Evolutionary conservation across 2,113 vertebrate species (phyloP), one percentile per base, ranked within the genome.

Genomic region (Centrocercus urophasianus): DNA sequence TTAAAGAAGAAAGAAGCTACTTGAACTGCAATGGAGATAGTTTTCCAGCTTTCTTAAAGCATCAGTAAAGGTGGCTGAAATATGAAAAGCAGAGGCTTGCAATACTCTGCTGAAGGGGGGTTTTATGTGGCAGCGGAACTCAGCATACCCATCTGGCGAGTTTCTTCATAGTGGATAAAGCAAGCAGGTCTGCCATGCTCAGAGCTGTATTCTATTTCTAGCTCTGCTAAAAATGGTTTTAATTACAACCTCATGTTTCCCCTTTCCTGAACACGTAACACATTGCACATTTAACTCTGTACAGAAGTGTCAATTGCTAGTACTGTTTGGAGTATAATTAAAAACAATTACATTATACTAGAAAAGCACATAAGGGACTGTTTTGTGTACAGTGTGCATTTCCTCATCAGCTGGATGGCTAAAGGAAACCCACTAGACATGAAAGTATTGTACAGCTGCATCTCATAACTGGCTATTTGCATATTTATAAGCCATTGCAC

Each of bases 201-300:
- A 2, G 24, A 42, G 42, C 15, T 43, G 45, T 2, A 2, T 59
- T 76, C n/a, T 54, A 50, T 81, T 87, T 90, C 38, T 34, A 87
- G 59, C 59, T 80, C 67, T 86, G 76, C 75, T 80, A 83, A 89
- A 95, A 89, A 89, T n/a, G 3, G 38, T 14, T 89, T 91, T 88
- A 93, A 93, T 40, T 54, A 91, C 64, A 87, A 94, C 71, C 60
- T 86, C 1, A 0, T 74, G 78, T 63, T 93, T 67, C 24, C 67
- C 54, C 74, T 42, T 57, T 75, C 82, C 48, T 4, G 7, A 94
- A 24, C 28, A 92, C 18, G 6, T 7, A 85, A 63, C 21, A 30
- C 27, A 20, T 5, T 34, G 52, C 30, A 88, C 57, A 60, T 79
- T 67, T 80, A 52, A 50, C 47, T 70, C 22, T 60, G 63, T 24